Conservation (phyloP, 1,140 invertebrate species). For the Agrypnia vestita region DNA sequence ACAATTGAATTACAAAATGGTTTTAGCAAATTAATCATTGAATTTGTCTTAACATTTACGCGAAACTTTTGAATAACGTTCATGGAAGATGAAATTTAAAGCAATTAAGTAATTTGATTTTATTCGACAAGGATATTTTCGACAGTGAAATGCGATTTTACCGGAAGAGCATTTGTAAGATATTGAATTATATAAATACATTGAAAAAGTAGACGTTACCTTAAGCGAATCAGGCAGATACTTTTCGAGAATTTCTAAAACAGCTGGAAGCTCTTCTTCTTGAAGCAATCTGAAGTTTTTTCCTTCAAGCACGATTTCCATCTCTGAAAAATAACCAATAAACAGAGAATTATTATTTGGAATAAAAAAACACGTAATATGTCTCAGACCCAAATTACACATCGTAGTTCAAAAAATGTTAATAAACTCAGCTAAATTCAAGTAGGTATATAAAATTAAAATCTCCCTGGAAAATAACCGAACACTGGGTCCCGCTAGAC, state of each 20-base stretch:
- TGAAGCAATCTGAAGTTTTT: slow-evolving; percentile 88
- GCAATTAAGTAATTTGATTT: background rate
- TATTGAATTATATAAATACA: slow-evolving; percentile 7
- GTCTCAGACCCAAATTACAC: too few relatives aligned
- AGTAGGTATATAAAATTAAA: too few relatives aligned
- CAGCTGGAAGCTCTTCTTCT: slow-evolving; percentile 85
- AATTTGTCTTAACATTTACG: too few relatives aligned
- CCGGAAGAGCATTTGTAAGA: background rate
- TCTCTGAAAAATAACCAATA: slow-evolving; percentile 73
- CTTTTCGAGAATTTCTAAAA: slow-evolving; percentile 82
- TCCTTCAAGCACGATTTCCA: slow-evolving; percentile 86
- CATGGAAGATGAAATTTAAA: background rate
- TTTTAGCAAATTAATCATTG: too few relatives aligned
- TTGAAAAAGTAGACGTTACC: slow-evolving; percentile 68
- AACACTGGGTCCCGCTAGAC: too few relatives aligned
- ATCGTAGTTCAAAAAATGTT: too few relatives aligned
- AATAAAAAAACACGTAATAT: too few relatives aligned
- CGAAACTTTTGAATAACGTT: background rate
- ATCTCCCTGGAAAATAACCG: too few relatives aligned
- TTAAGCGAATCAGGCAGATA: slow-evolving; percentile 88
- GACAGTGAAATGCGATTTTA: background rate
- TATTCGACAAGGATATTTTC: too few relatives aligned
- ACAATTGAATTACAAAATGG: too few relatives aligned
- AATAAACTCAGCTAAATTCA: too few relatives aligned
- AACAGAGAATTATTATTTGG: too few relatives aligned